Conservation (phyloP, 2,797 vertebrate species). For the Chelon auratus region DNA sequence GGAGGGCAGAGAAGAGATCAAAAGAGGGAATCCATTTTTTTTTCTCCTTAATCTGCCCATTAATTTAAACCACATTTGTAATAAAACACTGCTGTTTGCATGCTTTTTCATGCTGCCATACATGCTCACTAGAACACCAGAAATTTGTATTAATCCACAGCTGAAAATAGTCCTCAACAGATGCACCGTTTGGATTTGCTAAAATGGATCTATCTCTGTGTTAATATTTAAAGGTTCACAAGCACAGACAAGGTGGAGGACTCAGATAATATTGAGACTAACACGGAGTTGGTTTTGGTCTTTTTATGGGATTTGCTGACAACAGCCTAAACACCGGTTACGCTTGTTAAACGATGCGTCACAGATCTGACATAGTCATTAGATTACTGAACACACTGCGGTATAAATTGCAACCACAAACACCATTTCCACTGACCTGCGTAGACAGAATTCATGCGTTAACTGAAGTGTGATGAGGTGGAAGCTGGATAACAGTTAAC, state of each 20-base stretch:
- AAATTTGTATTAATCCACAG: conserved; percentile 1
- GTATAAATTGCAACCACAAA: not conserved
- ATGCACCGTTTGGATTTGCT: not conserved
- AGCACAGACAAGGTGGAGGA: no score
- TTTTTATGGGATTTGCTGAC: not conserved
- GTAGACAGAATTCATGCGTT: not conserved
- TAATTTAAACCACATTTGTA: no score
- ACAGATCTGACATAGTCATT: not conserved
- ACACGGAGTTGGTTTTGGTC: not conserved
- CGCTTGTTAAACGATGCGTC: not conserved
- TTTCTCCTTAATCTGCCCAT: no score
- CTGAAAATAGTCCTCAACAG: conserved; percentile 2
- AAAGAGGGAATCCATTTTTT: no score
- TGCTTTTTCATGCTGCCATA: not conserved
- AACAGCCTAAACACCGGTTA: not conserved
- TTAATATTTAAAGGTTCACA: no score
- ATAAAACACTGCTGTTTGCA: not conserved
- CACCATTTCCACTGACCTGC: not conserved
- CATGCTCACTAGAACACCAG: not conserved
- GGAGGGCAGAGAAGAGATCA: no score
- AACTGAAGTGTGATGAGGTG: conserved; percentile 7
- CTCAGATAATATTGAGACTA: no score
- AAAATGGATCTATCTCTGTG: not conserved
- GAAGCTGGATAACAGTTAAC: conserved; percentile 18
- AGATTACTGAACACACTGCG: not conserved